These are phyloP conservation scores for Falcaria lacertinaria DNA, from an alignment of 2,888 invertebrate genomes.

Conservation along the genomic window DNA sequence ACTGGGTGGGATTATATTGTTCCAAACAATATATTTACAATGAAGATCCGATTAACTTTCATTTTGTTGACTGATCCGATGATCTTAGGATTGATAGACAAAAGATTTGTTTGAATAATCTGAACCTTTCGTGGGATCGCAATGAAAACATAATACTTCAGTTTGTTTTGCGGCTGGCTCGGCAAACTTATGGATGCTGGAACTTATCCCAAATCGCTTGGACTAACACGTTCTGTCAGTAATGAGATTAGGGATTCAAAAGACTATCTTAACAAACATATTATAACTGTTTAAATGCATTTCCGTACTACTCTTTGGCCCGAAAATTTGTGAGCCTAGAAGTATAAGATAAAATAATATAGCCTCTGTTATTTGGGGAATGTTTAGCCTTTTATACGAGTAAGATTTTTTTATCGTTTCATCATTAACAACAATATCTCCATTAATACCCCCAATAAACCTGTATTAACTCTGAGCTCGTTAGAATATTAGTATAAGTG, in stretches of 20 bases:
- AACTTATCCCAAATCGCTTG: slow-evolving; percentile 30
- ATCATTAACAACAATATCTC: no score
- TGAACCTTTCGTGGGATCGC: slow-evolving; percentile 35
- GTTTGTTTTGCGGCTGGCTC: slow-evolving; percentile 41
- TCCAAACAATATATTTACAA: slow-evolving; percentile 58
- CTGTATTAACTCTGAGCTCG: no score
- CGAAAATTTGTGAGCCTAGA: no score
- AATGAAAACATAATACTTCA: slow-evolving; percentile 33
- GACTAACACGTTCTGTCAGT: slow-evolving; percentile 32
- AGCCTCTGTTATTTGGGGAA: no score
- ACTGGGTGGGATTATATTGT: slow-evolving; percentile 51
- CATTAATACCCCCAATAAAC: no score
- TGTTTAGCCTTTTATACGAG: no score
- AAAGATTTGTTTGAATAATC: slow-evolving; percentile 40
- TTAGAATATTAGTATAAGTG: no score
- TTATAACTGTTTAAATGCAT: background rate
- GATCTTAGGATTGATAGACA: slow-evolving; percentile 45
- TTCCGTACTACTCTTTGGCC: no score
- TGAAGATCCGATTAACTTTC: slow-evolving; percentile 66
- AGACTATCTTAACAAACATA: background rate
- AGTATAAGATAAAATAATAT: no score
- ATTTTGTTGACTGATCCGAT: slow-evolving; percentile 44
- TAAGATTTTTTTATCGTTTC: no score
- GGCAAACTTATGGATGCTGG: slow-evolving; percentile 30
- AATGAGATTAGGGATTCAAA: slow-evolving; percentile 37